Base-by-base conservation (phyloP, 2,888 invertebrate species). In the Bellardia bayeri region DNA sequence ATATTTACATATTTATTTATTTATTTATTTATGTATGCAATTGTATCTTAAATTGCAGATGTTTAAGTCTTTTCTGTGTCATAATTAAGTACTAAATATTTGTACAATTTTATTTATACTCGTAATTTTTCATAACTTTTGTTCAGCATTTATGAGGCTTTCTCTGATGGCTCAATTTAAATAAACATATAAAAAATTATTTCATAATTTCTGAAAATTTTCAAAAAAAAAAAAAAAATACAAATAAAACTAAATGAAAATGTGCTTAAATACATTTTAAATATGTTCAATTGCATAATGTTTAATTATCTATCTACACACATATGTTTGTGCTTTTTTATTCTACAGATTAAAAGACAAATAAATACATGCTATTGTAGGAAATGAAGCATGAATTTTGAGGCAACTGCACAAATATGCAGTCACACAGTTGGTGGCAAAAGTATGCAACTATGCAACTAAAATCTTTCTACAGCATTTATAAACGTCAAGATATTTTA, bases 151-250 rank as follows among this genome's bases (percentile, higher is more conserved):
- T 69, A 58, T 79, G 45, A 58, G 69, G 30, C 23, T 5, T 45
- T 49, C 61, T 69, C 68, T 58, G 58, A 58, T 68, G 33, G 54
- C 54, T 64, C 54, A 71, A 85, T 81, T 81, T 63, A 81, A 49
- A 68, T 56, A 56, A 71, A 76, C 37, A 75, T 49, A 49, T 45
- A 72, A 42, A 54, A 75, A 75, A 75, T 75, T 56, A 45, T 85
- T 75, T 49, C 49, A 58, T n/a, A 64, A 69, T 68, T 72, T 64
- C 30, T 40, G 54, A 58, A 68, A 45, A 14, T 49, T 51, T 51
- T 2, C 13, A 7, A 11, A 61, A 40, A 23, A 68, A 23, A 68
- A 58, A 33, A 23, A 72, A 58, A 23, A 0, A 33, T 8, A 71
- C 51, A 61, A 33, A 33, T 23, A 58, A 58, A 16, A 2, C 30